Percentiles rank a stretch among this genome's conserved stretches.
These are phyloP conservation scores for Geotrypetes seraphini DNA, from an alignment of 2,797 vertebrate genomes.

Conservation along the genomic window DNA sequence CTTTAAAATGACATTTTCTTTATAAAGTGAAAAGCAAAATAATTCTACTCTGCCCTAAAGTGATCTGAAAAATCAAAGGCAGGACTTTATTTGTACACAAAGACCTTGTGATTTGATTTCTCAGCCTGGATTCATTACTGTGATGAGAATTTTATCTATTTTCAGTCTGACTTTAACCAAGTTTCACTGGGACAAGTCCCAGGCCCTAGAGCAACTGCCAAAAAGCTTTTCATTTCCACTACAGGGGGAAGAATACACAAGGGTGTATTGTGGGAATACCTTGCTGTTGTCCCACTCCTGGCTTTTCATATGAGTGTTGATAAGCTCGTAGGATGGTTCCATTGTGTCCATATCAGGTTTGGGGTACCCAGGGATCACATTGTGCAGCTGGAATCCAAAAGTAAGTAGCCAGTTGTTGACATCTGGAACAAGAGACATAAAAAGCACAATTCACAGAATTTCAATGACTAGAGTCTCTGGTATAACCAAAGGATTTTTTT, in stretches of 20 bases:
- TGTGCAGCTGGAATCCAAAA: slow-evolving; percentile 96
- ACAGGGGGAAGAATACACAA: not conserved
- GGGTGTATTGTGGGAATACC: slow-evolving; percentile 48
- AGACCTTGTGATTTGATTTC: no score
- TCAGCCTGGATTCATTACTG: no score
- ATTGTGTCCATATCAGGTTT: slow-evolving; percentile 79
- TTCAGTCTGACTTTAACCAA: no score
- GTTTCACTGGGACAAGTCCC: not conserved
- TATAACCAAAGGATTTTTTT: no score
- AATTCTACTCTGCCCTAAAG: no score
- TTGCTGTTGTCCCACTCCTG: slow-evolving; percentile 97
- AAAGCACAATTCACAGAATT: no score
- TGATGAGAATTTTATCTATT: no score
- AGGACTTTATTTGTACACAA: no score
- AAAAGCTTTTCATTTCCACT: not conserved
- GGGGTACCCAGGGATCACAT: slow-evolving; percentile 91
- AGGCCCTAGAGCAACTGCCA: not conserved
- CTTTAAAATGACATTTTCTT: no score
- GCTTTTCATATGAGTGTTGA: slow-evolving; percentile 90
- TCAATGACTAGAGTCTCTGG: no score
- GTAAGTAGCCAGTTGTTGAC: slow-evolving; percentile 98
- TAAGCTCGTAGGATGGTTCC: slow-evolving; percentile 88
- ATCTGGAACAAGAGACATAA: slow-evolving; percentile 60
- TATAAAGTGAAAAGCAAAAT: no score
- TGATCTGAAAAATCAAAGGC: no score